Percentiles rank a stretch among this genome's conserved stretches.
Evolutionary conservation across 1,140 invertebrate genomes (phyloP).

Genomic region (Portunus trituberculatus): DNA sequence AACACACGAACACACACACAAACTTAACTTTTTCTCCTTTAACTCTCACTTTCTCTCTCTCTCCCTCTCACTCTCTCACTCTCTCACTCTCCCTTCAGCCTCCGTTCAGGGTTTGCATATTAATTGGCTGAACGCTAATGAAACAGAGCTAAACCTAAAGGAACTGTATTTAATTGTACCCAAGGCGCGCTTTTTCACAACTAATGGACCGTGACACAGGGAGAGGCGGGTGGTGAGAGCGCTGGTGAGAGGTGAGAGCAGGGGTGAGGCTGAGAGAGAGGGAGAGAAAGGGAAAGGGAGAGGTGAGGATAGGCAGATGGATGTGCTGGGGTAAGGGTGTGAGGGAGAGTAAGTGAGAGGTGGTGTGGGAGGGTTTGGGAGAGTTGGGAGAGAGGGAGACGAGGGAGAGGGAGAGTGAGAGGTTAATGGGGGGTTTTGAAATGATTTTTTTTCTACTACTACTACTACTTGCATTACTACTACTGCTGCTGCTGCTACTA

Average conservation of each 20-base stretch:
- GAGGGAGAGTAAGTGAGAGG: neutral
- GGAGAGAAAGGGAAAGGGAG: neutral
- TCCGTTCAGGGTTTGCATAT: neutral
- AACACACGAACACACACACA: no score
- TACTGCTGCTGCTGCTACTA: slow-evolving; percentile 15
- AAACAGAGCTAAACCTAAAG: slow-evolving; percentile 58
- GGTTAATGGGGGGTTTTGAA: neutral
- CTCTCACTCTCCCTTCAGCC: neutral
- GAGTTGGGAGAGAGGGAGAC: neutral
- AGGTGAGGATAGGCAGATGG: neutral
- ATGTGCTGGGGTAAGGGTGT: neutral
- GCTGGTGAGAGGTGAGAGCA: slow-evolving; percentile 5
- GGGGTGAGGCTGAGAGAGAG: neutral
- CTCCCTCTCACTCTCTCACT: neutral
- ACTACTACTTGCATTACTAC: slow-evolving; percentile 39
- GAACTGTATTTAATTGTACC: slow-evolving; percentile 71
- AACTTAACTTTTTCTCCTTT: neutral
- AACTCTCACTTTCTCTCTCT: neutral
- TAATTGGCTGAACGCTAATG: slow-evolving; percentile 69
- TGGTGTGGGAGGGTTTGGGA: neutral
- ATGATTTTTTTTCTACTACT: neutral
- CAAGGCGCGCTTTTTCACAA: neutral
- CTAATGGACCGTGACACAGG: slow-evolving; percentile 58
- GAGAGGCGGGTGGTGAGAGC: slow-evolving; percentile 48
- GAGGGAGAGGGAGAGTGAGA: neutral